These are phyloP conservation scores for Dendroctonus valens DNA, from an alignment of 1,140 invertebrate genomes.

Conservation along the genomic window DNA sequence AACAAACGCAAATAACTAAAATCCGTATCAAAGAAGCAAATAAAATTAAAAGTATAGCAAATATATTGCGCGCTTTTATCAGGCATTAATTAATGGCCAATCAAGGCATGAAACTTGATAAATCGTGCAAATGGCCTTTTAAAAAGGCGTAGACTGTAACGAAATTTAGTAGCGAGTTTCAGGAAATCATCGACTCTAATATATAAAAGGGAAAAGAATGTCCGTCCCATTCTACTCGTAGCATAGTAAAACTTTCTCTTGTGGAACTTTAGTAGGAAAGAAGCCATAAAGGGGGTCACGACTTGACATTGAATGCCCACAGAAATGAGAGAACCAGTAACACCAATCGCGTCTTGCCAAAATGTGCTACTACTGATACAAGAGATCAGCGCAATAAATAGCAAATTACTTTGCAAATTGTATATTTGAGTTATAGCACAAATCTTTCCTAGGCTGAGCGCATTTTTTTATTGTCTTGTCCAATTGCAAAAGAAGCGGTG, in stretches of 20 bases:
- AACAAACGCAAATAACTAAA: not conserved
- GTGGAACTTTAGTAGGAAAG: conserved; percentile 30
- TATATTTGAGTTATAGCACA: too few relatives aligned
- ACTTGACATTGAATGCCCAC: conserved; percentile 30
- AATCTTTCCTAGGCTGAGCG: too few relatives aligned
- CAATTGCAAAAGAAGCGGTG: too few relatives aligned
- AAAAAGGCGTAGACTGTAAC: conserved; percentile 8
- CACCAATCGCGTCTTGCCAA: conserved; percentile 23
- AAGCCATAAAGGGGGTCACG: conserved; percentile 27
- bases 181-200: conserved; percentile 12
- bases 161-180: conserved; percentile 6
- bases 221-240: conserved; percentile 28
- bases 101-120: conserved; percentile 1
- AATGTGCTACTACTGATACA: conserved; percentile 3
- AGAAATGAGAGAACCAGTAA: conserved; percentile 30
- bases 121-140: not conserved
- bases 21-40: not conserved
- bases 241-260: conserved; percentile 28
- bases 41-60: conserved; percentile 3
- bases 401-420: too few relatives aligned
- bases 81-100: not conserved
- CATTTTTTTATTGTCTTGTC: too few relatives aligned
- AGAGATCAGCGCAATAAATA: too few relatives aligned
- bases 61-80: not conserved
- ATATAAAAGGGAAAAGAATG: conserved; percentile 33